Evolutionary conservation across 2,113 vertebrate genomes (phyloP).

Genomic region (Sinosuthora webbiana): DNA sequence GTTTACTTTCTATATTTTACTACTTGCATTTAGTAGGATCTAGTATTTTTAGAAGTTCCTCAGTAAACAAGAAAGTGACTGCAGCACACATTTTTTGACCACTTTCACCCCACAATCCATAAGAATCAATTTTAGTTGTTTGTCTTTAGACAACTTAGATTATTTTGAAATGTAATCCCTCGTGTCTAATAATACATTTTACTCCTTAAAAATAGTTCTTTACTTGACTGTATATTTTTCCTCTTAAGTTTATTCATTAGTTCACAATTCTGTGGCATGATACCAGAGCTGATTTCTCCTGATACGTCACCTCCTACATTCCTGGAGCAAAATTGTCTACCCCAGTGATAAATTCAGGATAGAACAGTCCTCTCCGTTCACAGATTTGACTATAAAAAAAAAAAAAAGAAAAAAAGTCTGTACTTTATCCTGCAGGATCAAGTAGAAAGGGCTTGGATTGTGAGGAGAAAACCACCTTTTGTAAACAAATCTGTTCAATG

Average conservation of each 20-base stretch:
- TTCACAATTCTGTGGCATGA: not conserved
- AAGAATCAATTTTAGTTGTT: not conserved
- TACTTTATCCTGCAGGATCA: not conserved
- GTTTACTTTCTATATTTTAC: not conserved
- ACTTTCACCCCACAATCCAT: not conserved
- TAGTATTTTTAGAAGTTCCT: not conserved
- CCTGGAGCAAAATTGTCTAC: not conserved
- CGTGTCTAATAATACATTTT: not conserved
- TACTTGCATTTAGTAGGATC: not conserved
- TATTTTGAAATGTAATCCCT: not conserved
- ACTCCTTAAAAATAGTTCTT: not conserved
- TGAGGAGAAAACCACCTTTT: not conserved
- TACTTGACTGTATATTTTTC: not conserved
- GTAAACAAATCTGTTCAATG: not conserved
- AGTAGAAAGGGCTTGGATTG: not conserved
- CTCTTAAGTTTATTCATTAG: not conserved
- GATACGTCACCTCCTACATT: accelerated
- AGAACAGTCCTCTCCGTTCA: not conserved
- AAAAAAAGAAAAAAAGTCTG: not conserved
- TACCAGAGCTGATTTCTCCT: not conserved
- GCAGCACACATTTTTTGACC: not conserved
- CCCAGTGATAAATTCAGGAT: not conserved
- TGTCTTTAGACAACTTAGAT: not conserved
- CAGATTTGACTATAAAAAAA: not conserved
- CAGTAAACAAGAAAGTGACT: not conserved